Conservation (phyloP, 2,888 invertebrate species). For the Ecliptopera silaceata region DNA sequence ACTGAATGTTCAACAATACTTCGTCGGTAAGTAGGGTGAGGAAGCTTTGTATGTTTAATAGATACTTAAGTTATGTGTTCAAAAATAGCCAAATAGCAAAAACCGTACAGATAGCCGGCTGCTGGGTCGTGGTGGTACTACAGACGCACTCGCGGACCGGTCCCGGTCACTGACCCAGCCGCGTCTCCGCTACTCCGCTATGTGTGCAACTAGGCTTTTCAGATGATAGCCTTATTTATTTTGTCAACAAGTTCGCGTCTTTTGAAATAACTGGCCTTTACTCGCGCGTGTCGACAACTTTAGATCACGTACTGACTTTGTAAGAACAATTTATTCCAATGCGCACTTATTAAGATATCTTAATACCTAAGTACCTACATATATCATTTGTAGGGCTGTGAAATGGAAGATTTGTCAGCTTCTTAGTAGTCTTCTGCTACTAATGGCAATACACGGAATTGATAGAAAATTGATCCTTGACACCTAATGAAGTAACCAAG, state of each 20-base stretch:
- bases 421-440: too few species aligned
- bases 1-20: too few species aligned
- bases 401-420: too few species aligned
- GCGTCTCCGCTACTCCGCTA: slow-evolving; percentile 58
- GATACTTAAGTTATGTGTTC: neutral
- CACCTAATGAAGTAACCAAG: too few species aligned
- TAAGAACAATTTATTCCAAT: too few species aligned
- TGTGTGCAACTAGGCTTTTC: slow-evolving; percentile 62
- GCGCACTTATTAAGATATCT: too few species aligned
- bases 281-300: slow-evolving; percentile 19
- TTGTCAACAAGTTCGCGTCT: slow-evolving; percentile 43
- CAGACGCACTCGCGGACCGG: slow-evolving; percentile 63
- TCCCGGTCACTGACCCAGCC: slow-evolving; percentile 66
- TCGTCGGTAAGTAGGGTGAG: too few species aligned
- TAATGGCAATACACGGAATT: too few species aligned
- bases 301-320: neutral
- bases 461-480: too few species aligned
- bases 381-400: too few species aligned
- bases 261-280: slow-evolving; percentile 34
- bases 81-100: slow-evolving; percentile 44
- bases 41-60: too few species aligned
- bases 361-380: too few species aligned
- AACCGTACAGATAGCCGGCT: slow-evolving; percentile 47
- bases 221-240: slow-evolving; percentile 50
- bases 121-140: slow-evolving; percentile 19